Conservation (phyloP, 2,113 vertebrate genomes). For the Sylvia atricapilla region DNA sequence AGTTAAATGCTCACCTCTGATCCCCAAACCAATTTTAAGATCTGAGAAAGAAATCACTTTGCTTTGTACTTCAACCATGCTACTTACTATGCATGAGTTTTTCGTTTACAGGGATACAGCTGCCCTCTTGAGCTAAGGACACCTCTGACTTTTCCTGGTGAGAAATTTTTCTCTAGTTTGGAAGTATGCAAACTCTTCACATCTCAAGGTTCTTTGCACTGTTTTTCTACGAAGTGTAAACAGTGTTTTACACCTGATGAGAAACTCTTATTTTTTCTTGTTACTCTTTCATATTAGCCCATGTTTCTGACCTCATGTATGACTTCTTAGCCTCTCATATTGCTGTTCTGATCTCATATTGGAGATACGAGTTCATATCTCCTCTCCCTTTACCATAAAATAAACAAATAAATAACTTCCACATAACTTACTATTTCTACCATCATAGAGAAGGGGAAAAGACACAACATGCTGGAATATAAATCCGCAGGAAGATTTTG, state of each 20-base stretch:
- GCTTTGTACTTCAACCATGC: not conserved
- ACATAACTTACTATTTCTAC: not conserved
- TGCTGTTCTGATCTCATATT: not conserved
- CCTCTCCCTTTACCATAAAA: not conserved
- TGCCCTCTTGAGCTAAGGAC: not conserved
- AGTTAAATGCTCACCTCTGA: not conserved
- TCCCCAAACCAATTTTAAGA: not conserved
- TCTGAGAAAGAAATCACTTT: not conserved
- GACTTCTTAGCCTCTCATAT: not conserved
- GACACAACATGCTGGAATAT: not conserved
- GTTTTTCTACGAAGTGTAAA: not conserved
- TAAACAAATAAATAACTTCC: not conserved
- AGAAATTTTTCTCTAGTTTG: not conserved
- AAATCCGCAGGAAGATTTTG: not conserved
- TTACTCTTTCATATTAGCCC: not conserved
- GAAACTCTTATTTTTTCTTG: not conserved
- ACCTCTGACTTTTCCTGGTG: not conserved
- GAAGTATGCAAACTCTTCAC: not conserved
- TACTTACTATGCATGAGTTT: not conserved
- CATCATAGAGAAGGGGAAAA: accelerated
- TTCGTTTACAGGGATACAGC: not conserved
- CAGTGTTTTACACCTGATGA: not conserved
- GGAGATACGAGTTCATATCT: not conserved
- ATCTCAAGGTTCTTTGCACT: not conserved
- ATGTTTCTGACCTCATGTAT: not conserved